Conservation (phyloP, 2,888 invertebrate genomes). For the Archaeoteleia sp. region DNA sequence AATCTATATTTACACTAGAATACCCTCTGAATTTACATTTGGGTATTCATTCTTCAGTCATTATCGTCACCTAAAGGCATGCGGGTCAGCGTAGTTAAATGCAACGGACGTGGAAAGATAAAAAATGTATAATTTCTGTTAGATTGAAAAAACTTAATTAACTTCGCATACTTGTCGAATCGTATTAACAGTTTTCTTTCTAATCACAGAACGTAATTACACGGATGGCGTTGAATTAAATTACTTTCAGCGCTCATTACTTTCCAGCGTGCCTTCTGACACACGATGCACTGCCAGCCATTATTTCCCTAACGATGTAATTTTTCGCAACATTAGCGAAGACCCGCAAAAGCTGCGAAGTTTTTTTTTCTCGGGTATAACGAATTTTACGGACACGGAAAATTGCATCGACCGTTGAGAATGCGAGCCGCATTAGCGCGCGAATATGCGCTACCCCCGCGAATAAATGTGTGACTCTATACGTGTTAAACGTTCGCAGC, state of each 20-base stretch:
- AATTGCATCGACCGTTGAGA: conserved; percentile 13
- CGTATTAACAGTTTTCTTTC: conserved; percentile 13
- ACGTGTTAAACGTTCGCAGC: conserved; percentile 3
- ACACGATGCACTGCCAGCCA: conserved; percentile 8
- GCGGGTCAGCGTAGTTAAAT: neutral
- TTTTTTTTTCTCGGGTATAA: conserved; percentile 2
- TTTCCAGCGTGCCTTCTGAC: conserved; percentile 10
- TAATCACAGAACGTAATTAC: conserved; percentile 23
- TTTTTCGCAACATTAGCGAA: conserved; percentile 25
- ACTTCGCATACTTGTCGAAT: neutral
- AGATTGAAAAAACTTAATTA: neutral
- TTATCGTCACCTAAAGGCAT: too few relatives aligned
- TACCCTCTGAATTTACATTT: too few relatives aligned
- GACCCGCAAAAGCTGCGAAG: neutral
- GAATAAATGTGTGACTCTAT: neutral
- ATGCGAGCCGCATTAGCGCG: conserved; percentile 13
- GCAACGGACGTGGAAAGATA: neutral
- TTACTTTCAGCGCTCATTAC: conserved; percentile 14
- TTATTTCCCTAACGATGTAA: conserved; percentile 28
- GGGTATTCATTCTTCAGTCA: too few relatives aligned
- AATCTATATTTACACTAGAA: too few relatives aligned
- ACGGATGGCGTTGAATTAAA: conserved; percentile 11
- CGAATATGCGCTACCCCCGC: conserved; percentile 1
- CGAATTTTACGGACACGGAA: conserved; percentile 15
- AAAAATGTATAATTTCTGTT: neutral